Conservation (phyloP, 2,888 invertebrate genomes). For the Plebejus melissa region DNA sequence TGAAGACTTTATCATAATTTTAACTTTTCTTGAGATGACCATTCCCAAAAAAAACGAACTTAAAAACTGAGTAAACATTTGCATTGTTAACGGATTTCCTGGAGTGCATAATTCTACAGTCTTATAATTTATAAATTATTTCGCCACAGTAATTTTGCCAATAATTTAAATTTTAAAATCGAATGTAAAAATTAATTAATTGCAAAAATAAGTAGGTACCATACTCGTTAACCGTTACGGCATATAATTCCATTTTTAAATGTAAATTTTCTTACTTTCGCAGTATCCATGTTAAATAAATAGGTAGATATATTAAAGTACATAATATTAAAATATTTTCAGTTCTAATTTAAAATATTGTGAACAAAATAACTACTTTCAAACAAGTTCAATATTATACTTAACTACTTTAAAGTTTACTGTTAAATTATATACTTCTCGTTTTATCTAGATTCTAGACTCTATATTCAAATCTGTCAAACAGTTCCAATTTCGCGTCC, state of each 20-base stretch:
- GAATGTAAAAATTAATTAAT: neutral
- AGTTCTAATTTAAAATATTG: neutral
- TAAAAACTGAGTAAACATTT: no score
- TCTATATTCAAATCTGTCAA: no score
- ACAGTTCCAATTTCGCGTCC: no score
- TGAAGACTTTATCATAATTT: neutral
- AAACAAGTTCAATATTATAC: neutral
- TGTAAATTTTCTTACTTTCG: constrained; percentile 11
- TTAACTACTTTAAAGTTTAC: no score
- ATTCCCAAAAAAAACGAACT: neutral
- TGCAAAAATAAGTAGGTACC: neutral
- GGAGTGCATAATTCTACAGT: no score
- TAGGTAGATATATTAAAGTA: neutral
- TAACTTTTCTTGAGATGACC: neutral
- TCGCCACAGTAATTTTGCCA: neutral
- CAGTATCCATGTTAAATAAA: neutral
- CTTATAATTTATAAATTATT: neutral
- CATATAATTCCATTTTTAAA: neutral
- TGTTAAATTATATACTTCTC: no score
- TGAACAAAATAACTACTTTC: neutral
- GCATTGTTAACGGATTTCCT: no score
- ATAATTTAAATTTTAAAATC: neutral
- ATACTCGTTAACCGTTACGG: neutral
- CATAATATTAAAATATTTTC: neutral
- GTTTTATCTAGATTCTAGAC: no score